These are phyloP conservation scores for Nothura maculosa DNA, from an alignment of 2,797 vertebrate genomes.

Conservation along the genomic window DNA sequence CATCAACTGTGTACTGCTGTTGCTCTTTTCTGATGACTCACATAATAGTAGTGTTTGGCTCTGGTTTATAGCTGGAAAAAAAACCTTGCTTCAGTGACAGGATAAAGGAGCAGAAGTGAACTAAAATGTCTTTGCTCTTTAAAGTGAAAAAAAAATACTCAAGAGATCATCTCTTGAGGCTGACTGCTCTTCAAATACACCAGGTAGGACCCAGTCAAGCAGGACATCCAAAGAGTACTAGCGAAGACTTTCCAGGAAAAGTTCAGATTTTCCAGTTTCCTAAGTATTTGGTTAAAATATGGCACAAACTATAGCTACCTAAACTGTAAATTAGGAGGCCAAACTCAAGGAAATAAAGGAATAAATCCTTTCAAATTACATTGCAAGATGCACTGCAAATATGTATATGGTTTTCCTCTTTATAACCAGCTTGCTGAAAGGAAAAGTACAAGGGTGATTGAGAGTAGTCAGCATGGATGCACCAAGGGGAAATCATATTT, in stretches of 20 bases:
- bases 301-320: not conserved
- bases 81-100: conserved; percentile 17
- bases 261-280: not conserved
- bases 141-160: not conserved
- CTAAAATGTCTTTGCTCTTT: conserved; percentile 5
- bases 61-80: conserved; percentile 7
- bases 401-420: not conserved
- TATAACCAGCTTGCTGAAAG: not conserved
- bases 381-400: not conserved
- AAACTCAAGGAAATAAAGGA: not conserved
- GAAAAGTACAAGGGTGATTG: not conserved
- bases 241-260: not conserved
- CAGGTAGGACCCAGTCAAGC: not conserved
- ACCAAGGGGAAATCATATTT: too few relatives aligned
- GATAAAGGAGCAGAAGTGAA: conserved; percentile 22
- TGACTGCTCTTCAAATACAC: not conserved
- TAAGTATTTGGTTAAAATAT: not conserved
- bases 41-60: conserved; percentile 18
- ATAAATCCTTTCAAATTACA: not conserved
- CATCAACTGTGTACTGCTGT: not conserved
- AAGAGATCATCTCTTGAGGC: conserved; percentile 4
- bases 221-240: not conserved
- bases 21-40: conserved; percentile 53
- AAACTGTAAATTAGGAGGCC: not conserved
- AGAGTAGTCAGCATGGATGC: too few relatives aligned